Percentiles rank a stretch among this genome's conserved stretches.
phyloP scores from a whole-genome alignment of 2,113 vertebrate genomes.

The Stictonetta naevosa region DNA sequence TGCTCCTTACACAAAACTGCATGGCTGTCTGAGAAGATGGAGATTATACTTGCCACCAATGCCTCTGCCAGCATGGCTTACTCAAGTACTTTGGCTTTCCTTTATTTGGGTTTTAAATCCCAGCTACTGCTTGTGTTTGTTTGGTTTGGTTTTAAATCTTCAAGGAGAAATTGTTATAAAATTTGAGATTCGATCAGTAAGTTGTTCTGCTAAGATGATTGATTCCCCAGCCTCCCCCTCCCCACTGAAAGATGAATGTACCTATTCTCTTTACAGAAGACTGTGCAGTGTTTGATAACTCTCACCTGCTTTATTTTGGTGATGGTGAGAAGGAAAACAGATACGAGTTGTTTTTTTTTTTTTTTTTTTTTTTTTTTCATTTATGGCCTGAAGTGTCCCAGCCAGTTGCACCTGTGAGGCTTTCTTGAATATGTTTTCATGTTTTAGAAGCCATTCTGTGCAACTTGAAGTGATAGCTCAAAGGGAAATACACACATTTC shows the following conservation, averaged over 20 bases:
- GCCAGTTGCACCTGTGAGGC: not conserved
- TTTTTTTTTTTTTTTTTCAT: not conserved
- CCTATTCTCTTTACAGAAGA: not conserved
- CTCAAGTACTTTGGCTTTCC: not conserved
- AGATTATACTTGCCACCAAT: not conserved
- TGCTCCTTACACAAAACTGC: slow-evolving; percentile 13
- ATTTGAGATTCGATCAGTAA: not conserved
- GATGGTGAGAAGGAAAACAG: not conserved
- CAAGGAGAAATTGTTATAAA: not conserved
- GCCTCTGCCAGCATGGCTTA: not conserved
- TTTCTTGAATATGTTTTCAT: not conserved
- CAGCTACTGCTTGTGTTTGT: not conserved
- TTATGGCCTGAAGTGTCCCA: not conserved
- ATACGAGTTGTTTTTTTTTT: not conserved
- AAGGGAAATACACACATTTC: not conserved
- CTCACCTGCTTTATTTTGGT: not conserved
- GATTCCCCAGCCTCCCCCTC: not conserved
- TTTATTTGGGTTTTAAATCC: not conserved
- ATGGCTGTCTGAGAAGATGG: slow-evolving; percentile 29
- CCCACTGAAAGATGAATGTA: not conserved
- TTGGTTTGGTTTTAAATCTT: not conserved
- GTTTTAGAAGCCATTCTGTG: not conserved
- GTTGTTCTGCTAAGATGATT: not conserved
- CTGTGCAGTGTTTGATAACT: not conserved
- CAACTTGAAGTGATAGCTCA: not conserved